A percentile compares a stretch with the other conserved stretches of the same genome.
Conservation (phyloP, 2,113 vertebrate genomes). For the Thalassoma bifasciatum region DNA sequence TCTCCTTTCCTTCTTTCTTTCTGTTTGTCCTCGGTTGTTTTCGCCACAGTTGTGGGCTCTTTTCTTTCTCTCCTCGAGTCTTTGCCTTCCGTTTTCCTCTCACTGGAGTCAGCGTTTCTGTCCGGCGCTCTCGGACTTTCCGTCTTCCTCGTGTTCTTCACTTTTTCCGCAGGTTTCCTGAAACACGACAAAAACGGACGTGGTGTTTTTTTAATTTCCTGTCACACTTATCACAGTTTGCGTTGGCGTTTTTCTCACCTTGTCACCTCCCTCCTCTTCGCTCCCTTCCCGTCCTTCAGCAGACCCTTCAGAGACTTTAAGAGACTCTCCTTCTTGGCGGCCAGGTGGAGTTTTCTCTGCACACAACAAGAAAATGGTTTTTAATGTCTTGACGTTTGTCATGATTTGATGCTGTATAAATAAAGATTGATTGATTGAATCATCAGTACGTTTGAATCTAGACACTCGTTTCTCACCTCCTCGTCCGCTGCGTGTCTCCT, state of each 20-base stretch:
- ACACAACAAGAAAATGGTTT: background rate
- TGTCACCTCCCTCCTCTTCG: conserved; percentile 37
- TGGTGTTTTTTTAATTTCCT: too few relatives aligned
- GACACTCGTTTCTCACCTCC: conserved; percentile 54
- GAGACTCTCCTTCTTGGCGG: conserved; percentile 80
- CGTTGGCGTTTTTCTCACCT: background rate
- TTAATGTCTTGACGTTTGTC: too few relatives aligned
- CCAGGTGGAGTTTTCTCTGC: conserved; percentile 47
- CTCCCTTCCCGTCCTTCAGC: conserved; percentile 44
- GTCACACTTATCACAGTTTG: too few relatives aligned
- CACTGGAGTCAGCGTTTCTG: background rate
- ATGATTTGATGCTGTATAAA: too few relatives aligned
- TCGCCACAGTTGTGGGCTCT: background rate
- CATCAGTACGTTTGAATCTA: too few relatives aligned
- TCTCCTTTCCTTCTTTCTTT: background rate
- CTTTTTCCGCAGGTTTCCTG: conserved; percentile 3
- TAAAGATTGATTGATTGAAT: too few relatives aligned
- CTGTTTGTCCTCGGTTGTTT: background rate
- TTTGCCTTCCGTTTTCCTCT: background rate
- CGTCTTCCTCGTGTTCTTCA: conserved; percentile 11
- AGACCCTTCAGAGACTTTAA: conserved; percentile 70
- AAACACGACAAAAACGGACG: background rate
- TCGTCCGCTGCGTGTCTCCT: background rate
- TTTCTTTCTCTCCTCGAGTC: background rate
- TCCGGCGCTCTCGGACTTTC: background rate